phyloP scores from a whole-genome alignment of 2,888 invertebrate genomes.

The Coelogynopora nodosa region DNA sequence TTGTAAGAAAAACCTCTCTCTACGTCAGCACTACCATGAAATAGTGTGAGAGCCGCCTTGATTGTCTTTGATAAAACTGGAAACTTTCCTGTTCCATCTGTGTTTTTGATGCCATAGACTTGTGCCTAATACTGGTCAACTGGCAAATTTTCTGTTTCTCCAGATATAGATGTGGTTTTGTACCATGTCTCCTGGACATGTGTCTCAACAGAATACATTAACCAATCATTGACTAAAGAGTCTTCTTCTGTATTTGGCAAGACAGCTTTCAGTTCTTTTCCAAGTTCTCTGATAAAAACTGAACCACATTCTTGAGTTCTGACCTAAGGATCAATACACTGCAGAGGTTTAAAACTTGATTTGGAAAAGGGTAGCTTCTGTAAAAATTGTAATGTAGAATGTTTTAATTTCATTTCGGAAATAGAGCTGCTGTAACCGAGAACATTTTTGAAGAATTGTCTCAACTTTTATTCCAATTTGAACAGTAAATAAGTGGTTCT shows the following conservation, averaged over 20 bases:
- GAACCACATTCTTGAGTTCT: constrained; percentile 17
- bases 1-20: constrained; percentile 13
- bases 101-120: constrained; percentile 14
- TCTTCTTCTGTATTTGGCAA: constrained; percentile 2
- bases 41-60: constrained; percentile 9
- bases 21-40: constrained; percentile 18
- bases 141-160: constrained; percentile 16
- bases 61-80: constrained; percentile 28
- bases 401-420: constrained; percentile 17
- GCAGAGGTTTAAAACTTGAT: constrained; percentile 4
- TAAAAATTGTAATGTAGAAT: background rate
- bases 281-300: constrained; percentile 7
- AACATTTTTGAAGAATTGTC: constrained; percentile 13
- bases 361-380: background rate
- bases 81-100: constrained; percentile 24
- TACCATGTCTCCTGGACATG: background rate
- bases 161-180: constrained; percentile 20
- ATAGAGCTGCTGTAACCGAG: background rate
- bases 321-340: constrained; percentile 21
- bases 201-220: background rate
- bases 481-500: constrained; percentile 24
- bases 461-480: background rate
- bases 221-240: constrained; percentile 13
- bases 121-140: constrained; percentile 13
- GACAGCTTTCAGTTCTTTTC: constrained; percentile 9